These are phyloP conservation scores for Syngnathus typhle DNA, from an alignment of 2,113 vertebrate species.

Conservation along the genomic window DNA sequence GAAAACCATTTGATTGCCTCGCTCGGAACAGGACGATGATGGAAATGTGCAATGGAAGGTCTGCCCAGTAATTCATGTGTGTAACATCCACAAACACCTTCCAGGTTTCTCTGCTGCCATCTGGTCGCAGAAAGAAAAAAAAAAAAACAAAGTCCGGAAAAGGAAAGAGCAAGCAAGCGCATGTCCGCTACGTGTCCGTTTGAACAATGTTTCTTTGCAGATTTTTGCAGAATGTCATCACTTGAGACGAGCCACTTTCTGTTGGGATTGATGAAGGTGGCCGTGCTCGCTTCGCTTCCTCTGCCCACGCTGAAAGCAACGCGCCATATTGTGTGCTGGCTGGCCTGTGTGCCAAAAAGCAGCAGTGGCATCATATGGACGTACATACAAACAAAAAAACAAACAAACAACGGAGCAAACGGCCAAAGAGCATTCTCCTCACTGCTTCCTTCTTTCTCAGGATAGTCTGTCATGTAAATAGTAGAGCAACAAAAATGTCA, in stretches of 20 bases:
- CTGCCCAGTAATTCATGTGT: not conserved
- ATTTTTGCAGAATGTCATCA: not conserved
- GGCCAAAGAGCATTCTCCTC: conserved; percentile 1
- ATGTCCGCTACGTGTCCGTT: not conserved
- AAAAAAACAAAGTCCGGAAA: not conserved
- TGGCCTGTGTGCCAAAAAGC: conserved; percentile 30
- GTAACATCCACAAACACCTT: not conserved
- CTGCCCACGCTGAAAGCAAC: conserved; percentile 8
- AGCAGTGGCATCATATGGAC: conserved; percentile 16
- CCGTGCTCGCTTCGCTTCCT: conserved; percentile 12
- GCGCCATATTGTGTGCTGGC: conserved; percentile 15
- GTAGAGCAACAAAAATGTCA: no score
- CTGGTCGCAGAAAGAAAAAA: not conserved
- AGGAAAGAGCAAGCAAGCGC: not conserved
- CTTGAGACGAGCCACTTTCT: not conserved
- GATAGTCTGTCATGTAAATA: not conserved
- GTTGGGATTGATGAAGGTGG: conserved; percentile 8
- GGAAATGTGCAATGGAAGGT: not conserved
- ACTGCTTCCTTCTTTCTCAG: not conserved
- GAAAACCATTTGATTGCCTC: not conserved
- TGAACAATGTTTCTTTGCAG: not conserved
- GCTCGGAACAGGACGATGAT: no score
- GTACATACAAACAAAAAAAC: no score
- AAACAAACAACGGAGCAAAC: conserved; percentile 22
- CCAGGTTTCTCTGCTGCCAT: conserved; percentile 2